Conservation (phyloP, 2,888 invertebrate genomes). For the Limnephilus lunatus region DNA sequence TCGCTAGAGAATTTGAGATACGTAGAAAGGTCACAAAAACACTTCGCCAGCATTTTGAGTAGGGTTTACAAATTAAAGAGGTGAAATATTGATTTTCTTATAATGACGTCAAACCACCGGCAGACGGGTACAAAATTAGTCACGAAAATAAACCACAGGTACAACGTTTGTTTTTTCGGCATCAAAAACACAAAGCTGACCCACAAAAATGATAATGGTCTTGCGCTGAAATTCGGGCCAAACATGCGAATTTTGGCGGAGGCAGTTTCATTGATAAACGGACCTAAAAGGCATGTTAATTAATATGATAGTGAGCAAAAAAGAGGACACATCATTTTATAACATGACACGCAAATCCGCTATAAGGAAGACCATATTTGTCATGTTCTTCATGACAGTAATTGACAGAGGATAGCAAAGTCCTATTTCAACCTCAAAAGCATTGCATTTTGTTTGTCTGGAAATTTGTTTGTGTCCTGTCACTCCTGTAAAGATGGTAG, state of each 20-base stretch:
- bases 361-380: too few relatives aligned
- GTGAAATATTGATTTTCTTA: constrained; percentile 10
- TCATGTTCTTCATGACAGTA: too few relatives aligned
- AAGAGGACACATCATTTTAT: too few relatives aligned
- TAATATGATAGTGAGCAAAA: not conserved
- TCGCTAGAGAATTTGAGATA: not conserved
- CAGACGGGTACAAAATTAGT: not conserved
- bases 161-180: not conserved
- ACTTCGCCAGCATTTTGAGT: not conserved
- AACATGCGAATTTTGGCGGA: constrained; percentile 20
- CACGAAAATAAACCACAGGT: constrained; percentile 11
- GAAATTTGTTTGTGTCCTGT: too few relatives aligned
- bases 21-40: not conserved
- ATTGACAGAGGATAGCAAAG: too few relatives aligned
- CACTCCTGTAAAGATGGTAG: too few relatives aligned
- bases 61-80: not conserved
- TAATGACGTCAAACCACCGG: constrained; percentile 9
- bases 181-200: constrained; percentile 27
- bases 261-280: constrained; percentile 22
- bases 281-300: not conserved
- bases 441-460: too few relatives aligned
- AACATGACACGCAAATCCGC: too few relatives aligned
- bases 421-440: too few relatives aligned
- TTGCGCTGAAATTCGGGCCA: constrained; percentile 8
- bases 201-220: constrained; percentile 15